Evolutionary conservation across 2,888 invertebrate species (phyloP), one percentile per base, ranked within the genome.

Genomic region (Mylabris sibirica): DNA sequence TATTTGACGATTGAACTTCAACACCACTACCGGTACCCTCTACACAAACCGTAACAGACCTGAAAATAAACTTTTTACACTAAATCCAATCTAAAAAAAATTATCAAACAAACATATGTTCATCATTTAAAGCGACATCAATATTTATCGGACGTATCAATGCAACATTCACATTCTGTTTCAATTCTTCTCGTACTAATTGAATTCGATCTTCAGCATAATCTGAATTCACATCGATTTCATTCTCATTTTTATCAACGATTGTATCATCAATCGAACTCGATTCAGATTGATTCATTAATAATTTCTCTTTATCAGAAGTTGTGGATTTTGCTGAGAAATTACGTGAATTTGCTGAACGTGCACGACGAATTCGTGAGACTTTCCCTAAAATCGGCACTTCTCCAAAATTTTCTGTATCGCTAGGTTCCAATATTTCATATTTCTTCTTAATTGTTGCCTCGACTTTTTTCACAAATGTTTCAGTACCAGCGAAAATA

Each of bases 351-450:
- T 87, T 87, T 0, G 91, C 91, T 0, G 91, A 90, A 65, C 91
- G 89, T 0, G 91, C 92, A n/a, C 92, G 84, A 11, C 90, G 86
- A 2, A 90, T 89, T 61, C 92, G 85, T 0, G 91, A 90, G 0
- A 91, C 87, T 65, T 90, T 89, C 0, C 92, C 92, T 70, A 92
- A 82, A 44, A 91, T 83, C n/a, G 90, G 90, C 0, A 87, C 87
- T 67, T 90, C 90, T 77, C 88, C 88, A 73, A 89, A 86, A 35
- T 88, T 89, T 73, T 91, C 90, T 76, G 90, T 91, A 78, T 91
- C 92, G 72, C 90, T 91, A 17, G 90, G 89, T 67, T 88, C 87
- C 67, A 88, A 69, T 85, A 86, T 63, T 83, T 86, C 65, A 75
- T 83, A 84, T 71, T 82, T 83, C 64, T 83, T 84, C 70, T 80